Evolutionary conservation across 2,888 invertebrate species (phyloP), one percentile per base, ranked within the genome.

Genomic region (Lottia gigantea): DNA sequence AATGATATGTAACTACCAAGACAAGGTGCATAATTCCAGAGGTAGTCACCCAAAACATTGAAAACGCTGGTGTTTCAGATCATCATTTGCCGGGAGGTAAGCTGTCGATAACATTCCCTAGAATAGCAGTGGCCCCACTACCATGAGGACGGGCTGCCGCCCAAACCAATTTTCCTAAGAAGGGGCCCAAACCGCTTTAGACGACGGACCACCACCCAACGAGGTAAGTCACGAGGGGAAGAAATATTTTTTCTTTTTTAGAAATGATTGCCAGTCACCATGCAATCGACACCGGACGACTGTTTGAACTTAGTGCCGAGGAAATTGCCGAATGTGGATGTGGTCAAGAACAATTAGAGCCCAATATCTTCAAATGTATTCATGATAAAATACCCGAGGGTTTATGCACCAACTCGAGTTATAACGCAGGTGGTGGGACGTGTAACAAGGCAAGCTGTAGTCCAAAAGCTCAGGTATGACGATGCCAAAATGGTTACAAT

Each of bases 211-310:
- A n/a, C n/a, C n/a, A n/a, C n/a, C n/a, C n/a, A n/a, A n/a, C n/a
- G n/a, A n/a, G n/a, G n/a, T n/a, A n/a, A n/a, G n/a, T n/a, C 31
- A 31, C 6, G 2, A 31, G 31, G 6, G 31, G 31, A 6, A 31
- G 2, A 31, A 31, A 6, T 6, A 6, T 6, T 40, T 40, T 40
- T 40, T 3, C 11, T 3, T 46, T 23, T 23, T 14, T 62, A 71
- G 71, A 71, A 25, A 40, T 47, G 47, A 64, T 72, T 15, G 66
- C 23, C 11, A 72, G 72, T 40, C 66, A 66, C 31, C 46, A 55
- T 12, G 68, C 69, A 55, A 70, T 72, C 66, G 49, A 66, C 25
- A 64, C 63, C 0, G 72, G 72, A 2, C n/a, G 31, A 15, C 25
- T 72, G 64, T 26, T 64, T 4, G 26, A 62, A 15, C 64, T 67